Evolutionary conservation across 2,113 vertebrate species (phyloP), one percentile per base, ranked within the genome.

Genomic region (Lates calcarifer): DNA sequence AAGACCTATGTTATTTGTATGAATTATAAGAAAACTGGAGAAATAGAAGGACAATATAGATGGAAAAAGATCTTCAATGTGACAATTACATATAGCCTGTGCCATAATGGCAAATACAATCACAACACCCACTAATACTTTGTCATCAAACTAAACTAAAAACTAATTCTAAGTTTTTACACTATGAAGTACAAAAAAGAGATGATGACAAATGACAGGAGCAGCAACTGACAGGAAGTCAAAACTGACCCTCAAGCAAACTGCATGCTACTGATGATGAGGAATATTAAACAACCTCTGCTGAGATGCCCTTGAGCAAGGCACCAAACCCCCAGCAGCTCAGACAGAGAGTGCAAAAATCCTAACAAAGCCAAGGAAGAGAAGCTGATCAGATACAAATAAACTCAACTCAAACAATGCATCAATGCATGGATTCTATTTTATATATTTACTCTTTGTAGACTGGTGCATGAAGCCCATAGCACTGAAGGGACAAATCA

Each of bases 231-330:
- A 69, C 45, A 24, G 60, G n/a, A 56, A 28, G 61, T 73, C 28
- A 56, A 28, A 55, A 51, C 47, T 35, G 49, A 63, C 47, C 47
- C 14, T 1, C 10, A 2, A 22, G 43, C 33, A 18, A 41, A 47
- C n/a, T 6, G n/a, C n/a, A 18, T 55, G 58, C 33, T 41, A 12
- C 11, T n/a, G 45, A 31, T 20, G 33, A 43, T 8, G 64, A 45
- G 12, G 22, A 6, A 53, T 33, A 7, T 3, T 62, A 35, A 64
- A 64, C 67, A 35, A 18, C 45, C 56, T 37, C 60, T 61, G 51
- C 28, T 66, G 72, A 80, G 66, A 71, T 45, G 83, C 72, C 83
- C 72, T 61, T 80, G 41, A 85, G 83, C 72, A 66, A 31, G 26
- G 72, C 55, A 49, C 14, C 31, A 24, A 51, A 65, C 24, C 28